phyloP scores from a whole-genome alignment of 2,113 vertebrate genomes.

The Stigmatopora nigra region DNA sequence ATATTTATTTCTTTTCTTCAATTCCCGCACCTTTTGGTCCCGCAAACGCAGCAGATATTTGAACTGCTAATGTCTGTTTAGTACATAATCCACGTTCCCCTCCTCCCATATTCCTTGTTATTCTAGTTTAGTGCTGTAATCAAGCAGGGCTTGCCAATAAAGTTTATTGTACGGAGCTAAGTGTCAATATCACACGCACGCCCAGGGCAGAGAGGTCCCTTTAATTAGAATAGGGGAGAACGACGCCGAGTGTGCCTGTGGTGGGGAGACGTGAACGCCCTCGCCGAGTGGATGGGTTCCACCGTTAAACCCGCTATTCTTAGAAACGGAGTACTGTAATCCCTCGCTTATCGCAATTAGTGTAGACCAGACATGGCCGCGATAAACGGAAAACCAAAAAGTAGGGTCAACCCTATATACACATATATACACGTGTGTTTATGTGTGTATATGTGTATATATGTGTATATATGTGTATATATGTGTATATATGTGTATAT shows the following conservation, averaged over 20 bases:
- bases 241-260: conserved; percentile 51
- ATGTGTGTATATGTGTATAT: too few relatives aligned
- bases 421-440: too few relatives aligned
- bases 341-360: too few relatives aligned
- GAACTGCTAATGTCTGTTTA: conserved; percentile 62
- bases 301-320: background rate
- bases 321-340: background rate
- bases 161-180: conserved; percentile 98
- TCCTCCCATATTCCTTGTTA: conserved; percentile 90
- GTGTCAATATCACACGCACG: conserved; percentile 98
- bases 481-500: too few relatives aligned
- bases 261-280: background rate
- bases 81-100: conserved; percentile 67
- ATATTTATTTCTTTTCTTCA: background rate
- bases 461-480: too few relatives aligned
- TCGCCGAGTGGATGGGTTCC: conserved; percentile 22
- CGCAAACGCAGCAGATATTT: conserved; percentile 47
- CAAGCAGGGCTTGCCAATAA: conserved; percentile 99
- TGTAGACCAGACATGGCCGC: too few relatives aligned
- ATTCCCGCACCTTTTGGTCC: conserved; percentile 26
- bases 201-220: conserved; percentile 83
- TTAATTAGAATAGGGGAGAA: conserved; percentile 98
- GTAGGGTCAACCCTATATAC: too few relatives aligned
- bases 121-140: conserved; percentile 91
- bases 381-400: too few relatives aligned